Evolutionary conservation across 2,113 vertebrate genomes (phyloP).

Genomic region (Dunckerocampus dactyliophorus): DNA sequence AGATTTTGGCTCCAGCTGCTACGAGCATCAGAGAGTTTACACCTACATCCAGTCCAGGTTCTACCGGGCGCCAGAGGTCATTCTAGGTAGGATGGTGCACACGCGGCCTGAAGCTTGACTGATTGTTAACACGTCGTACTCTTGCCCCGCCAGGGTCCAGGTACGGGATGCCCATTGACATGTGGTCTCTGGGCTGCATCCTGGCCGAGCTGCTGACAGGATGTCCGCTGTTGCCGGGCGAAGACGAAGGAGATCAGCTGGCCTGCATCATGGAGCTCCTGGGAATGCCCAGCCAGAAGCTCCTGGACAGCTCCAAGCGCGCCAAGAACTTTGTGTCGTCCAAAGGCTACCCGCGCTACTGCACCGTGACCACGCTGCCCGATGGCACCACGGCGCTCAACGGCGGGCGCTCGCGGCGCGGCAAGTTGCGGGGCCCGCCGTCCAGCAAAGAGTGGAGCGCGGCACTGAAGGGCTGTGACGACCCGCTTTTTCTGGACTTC

Average conservation of each 20-base stretch:
- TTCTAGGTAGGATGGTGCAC: slow-evolving; percentile 72
- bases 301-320: slow-evolving; percentile 90
- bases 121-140: too few relatives aligned
- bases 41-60: slow-evolving; percentile 98
- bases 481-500: slow-evolving; percentile 95
- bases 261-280: slow-evolving; percentile 96
- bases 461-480: slow-evolving; percentile 92
- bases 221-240: slow-evolving; percentile 92
- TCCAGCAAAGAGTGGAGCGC: slow-evolving; percentile 90
- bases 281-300: slow-evolving; percentile 92
- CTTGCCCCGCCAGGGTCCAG: slow-evolving; percentile 71
- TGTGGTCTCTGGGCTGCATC: slow-evolving; percentile 99
- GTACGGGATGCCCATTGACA: slow-evolving; percentile 98
- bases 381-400: slow-evolving; percentile 87
- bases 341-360: slow-evolving; percentile 95
- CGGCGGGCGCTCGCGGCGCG: slow-evolving; percentile 87
- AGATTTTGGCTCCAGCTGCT: slow-evolving; percentile 98
- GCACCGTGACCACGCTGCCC: slow-evolving; percentile 86
- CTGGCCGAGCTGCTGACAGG: slow-evolving; percentile 96
- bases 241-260: slow-evolving; percentile 96
- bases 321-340: slow-evolving; percentile 98
- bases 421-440: slow-evolving; percentile 89
- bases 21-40: slow-evolving; percentile 97
- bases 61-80: slow-evolving; percentile 96
- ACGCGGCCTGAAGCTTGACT: not conserved